phyloP scores from a whole-genome alignment of 2,797 vertebrate genomes.

The Gorsachius magnificus region DNA sequence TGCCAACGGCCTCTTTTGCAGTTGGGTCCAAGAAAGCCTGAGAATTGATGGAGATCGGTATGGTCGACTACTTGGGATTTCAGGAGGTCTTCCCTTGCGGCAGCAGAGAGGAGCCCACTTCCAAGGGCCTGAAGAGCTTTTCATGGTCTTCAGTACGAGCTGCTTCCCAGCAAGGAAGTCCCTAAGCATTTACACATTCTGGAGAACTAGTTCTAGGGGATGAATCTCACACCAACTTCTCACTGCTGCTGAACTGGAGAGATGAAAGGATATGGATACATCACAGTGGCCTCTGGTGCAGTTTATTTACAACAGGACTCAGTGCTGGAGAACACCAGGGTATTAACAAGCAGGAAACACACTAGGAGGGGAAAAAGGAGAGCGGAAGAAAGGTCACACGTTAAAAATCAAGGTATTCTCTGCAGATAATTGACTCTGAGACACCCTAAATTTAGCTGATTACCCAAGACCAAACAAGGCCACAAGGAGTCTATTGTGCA shows the following conservation, averaged over 20 bases:
- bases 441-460: neutral
- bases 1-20: neutral
- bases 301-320: slow-evolving; percentile 79
- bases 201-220: slow-evolving; percentile 63
- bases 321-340: slow-evolving; percentile 60
- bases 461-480: neutral
- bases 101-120: slow-evolving; percentile 1
- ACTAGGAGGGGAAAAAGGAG: slow-evolving; percentile 57
- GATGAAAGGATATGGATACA: slow-evolving; percentile 71
- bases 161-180: slow-evolving; percentile 46
- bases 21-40: slow-evolving; percentile 8
- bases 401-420: neutral
- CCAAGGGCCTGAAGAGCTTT: slow-evolving; percentile 8
- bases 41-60: neutral
- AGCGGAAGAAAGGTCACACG: neutral
- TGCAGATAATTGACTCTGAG: accelerated
- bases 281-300: slow-evolving; percentile 80
- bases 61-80: neutral
- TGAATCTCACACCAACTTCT: slow-evolving; percentile 60
- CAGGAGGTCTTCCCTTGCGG: neutral
- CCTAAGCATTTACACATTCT: neutral
- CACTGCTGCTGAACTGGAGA: slow-evolving; percentile 48
- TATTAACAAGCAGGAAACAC: slow-evolving; percentile 84
- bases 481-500: neutral
- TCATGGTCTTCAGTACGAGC: slow-evolving; percentile 17